A percentile compares a stretch with the other conserved stretches of the same genome.
Conservation (phyloP, 2,797 vertebrate genomes). For the Falco columbarius region DNA sequence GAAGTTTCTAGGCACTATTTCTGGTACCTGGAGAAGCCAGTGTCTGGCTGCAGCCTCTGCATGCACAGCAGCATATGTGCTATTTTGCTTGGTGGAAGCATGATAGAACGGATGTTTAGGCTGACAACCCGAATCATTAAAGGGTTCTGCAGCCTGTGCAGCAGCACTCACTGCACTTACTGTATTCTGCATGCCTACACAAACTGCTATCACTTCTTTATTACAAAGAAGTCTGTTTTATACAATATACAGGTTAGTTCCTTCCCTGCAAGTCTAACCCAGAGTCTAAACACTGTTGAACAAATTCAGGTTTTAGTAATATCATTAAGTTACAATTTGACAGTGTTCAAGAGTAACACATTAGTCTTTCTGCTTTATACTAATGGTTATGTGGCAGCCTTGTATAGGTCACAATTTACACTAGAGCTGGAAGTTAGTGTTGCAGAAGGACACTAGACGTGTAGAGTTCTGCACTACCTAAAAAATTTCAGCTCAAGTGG, state of each 20-base stretch:
- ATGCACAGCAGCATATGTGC: background rate
- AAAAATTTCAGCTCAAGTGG: background rate
- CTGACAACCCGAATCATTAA: background rate
- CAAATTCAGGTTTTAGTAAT: background rate
- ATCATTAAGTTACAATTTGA: background rate
- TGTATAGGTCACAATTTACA: background rate
- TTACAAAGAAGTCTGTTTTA: background rate
- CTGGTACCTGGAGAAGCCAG: background rate
- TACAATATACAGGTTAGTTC: background rate
- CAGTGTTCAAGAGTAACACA: too few relatives aligned
- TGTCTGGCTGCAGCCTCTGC: background rate
- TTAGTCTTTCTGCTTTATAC: background rate
- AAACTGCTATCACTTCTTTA: background rate
- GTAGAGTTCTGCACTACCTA: background rate
- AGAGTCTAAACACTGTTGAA: background rate
- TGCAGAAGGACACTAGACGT: background rate
- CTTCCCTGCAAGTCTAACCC: background rate
- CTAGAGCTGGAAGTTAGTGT: background rate
- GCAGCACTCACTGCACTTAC: rapidly evolving
- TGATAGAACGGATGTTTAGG: rapidly evolving
- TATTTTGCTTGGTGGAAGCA: background rate
- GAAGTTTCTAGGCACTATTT: background rate
- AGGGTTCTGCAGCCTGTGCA: background rate
- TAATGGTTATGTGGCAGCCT: background rate
- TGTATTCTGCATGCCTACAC: background rate